A percentile compares a stretch with the other conserved stretches of the same genome.
Conservation (phyloP, 2,113 vertebrate genomes). For the Pollachius pollachius region DNA sequence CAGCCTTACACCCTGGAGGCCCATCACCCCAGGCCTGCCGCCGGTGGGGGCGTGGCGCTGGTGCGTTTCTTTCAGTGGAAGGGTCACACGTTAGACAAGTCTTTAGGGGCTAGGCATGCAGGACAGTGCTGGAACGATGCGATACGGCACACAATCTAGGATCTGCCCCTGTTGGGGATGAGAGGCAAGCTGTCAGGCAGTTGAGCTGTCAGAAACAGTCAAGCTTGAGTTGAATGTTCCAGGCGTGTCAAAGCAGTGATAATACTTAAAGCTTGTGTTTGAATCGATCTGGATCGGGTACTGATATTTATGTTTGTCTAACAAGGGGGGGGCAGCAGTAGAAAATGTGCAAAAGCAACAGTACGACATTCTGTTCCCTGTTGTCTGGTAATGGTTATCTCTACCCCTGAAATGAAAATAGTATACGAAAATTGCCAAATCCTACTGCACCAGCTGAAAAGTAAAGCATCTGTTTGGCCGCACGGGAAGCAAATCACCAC, state of each 20-base stretch:
- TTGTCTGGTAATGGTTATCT: neutral
- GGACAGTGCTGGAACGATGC: neutral
- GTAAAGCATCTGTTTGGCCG: conserved; percentile 14
- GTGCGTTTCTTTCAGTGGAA: conserved; percentile 21
- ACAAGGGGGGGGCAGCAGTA: conserved; percentile 1
- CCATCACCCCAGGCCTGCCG: conserved; percentile 20
- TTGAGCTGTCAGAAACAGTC: conserved; percentile 4
- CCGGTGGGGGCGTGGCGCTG: no score
- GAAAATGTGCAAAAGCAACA: conserved; percentile 16
- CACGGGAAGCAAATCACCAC: conserved; percentile 29
- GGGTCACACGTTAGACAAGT: neutral
- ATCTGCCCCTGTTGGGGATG: no score
- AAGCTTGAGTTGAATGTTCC: conserved; percentile 5
- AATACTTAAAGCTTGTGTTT: neutral
- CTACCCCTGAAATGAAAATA: neutral
- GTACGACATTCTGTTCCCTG: neutral
- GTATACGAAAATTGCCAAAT: conserved; percentile 18
- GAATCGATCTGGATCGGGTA: neutral
- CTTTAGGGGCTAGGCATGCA: conserved; percentile 8
- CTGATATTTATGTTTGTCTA: conserved; percentile 12
- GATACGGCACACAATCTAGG: neutral
- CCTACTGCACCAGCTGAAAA: conserved; percentile 15
- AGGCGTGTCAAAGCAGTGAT: neutral
- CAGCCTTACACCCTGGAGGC: conserved; percentile 22
- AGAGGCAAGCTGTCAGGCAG: conserved; percentile 1